A percentile compares a stretch with the other conserved stretches of the same genome.
phyloP scores from a whole-genome alignment of 2,797 vertebrate genomes.

The Centroberyx gerrardi region DNA sequence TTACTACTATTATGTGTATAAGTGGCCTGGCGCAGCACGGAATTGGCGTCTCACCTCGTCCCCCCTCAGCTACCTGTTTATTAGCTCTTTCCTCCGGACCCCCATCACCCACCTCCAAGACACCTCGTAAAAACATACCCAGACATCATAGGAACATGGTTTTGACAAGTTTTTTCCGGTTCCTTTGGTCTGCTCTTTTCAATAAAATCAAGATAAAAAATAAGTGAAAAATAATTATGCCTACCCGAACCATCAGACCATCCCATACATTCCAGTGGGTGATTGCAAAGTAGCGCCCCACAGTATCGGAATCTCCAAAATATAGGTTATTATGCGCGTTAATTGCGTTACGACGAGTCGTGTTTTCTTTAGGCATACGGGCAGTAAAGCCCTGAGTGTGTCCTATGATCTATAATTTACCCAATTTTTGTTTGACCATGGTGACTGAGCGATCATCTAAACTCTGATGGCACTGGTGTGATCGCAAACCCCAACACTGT shows the following conservation, averaged over 20 bases:
- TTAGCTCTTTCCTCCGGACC: constrained; percentile 90
- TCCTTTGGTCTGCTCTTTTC: constrained; percentile 82
- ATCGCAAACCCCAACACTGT: constrained; percentile 71
- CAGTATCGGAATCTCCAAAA: constrained; percentile 77
- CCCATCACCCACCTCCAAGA: constrained; percentile 90
- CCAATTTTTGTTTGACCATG: constrained; percentile 69
- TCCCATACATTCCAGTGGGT: constrained; percentile 86
- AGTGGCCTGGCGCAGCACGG: constrained; percentile 87
- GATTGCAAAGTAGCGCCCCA: constrained; percentile 78
- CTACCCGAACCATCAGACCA: constrained; percentile 87
- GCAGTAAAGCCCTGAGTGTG: constrained; percentile 62
- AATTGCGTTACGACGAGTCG: constrained; percentile 57
- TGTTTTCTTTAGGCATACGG: constrained; percentile 67
- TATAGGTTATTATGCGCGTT: constrained; percentile 70
- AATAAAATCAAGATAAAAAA: constrained; percentile 99
- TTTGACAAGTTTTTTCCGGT: constrained; percentile 78
- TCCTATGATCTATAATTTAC: constrained; percentile 80
- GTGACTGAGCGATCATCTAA: constrained; percentile 74
- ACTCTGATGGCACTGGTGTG: constrained; percentile 79
- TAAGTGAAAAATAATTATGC: constrained; percentile 94
- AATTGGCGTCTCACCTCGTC: constrained; percentile 89
- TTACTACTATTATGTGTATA: constrained; percentile 69
- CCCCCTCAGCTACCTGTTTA: constrained; percentile 91
- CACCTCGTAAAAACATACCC: constrained; percentile 95
- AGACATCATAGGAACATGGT: constrained; percentile 84